phyloP scores from a whole-genome alignment of 2,888 invertebrate genomes.

The Noctua pronuba region DNA sequence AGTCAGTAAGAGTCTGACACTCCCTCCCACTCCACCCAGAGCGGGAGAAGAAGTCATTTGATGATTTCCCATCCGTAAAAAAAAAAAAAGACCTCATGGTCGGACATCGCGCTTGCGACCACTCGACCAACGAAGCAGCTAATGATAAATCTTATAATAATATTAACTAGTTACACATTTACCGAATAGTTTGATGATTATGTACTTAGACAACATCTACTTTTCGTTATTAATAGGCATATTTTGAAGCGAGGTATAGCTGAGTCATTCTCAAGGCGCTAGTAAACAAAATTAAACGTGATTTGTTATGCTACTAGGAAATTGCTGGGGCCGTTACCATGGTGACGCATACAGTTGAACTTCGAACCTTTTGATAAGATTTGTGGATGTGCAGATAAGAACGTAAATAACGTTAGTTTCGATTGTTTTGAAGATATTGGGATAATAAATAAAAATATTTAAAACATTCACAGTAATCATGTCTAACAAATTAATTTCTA shows the following conservation, averaged over 20 bases:
- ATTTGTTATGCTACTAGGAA: conserved; percentile 53
- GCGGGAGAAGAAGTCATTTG: too few species aligned
- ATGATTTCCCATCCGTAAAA: too few species aligned
- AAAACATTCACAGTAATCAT: background rate
- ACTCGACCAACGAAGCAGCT: too few species aligned
- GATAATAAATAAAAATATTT: background rate
- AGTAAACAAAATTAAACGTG: conserved; percentile 58
- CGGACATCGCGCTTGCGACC: too few species aligned
- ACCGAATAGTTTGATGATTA: conserved; percentile 6
- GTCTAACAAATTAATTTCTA: background rate
- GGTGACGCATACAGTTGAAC: conserved; percentile 30
- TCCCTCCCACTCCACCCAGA: too few species aligned
- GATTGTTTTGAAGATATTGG: conserved; percentile 16
- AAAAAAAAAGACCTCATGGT: too few species aligned
- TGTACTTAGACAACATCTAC: background rate
- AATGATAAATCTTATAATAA: too few species aligned
- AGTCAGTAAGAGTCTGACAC: too few species aligned
- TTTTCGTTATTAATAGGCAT: conserved; percentile 24
- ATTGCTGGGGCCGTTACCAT: conserved; percentile 43
- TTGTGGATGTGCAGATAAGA: conserved; percentile 20
- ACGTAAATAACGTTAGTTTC: background rate
- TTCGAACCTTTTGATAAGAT: conserved; percentile 33
- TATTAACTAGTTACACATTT: too few species aligned
- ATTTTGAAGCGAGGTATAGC: conserved; percentile 32
- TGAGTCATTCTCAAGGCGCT: conserved; percentile 39